Percentiles rank a stretch among this genome's conserved stretches.
Evolutionary conservation across 2,797 vertebrate species (phyloP).

Genomic region (Luscinia luscinia): DNA sequence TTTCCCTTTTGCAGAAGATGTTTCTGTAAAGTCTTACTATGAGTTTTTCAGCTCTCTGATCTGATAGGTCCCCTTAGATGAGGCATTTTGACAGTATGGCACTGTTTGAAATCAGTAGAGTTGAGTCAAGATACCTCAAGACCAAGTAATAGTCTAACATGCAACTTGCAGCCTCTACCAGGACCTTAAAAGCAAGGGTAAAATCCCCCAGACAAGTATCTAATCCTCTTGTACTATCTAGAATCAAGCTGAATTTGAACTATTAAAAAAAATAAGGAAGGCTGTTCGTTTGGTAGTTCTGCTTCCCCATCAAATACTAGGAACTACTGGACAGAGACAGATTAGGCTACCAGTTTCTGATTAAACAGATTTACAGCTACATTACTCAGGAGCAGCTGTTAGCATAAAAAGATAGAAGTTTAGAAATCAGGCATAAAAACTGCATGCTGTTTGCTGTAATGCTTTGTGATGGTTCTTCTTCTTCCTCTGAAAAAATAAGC

Average conservation of each 20-base stretch:
- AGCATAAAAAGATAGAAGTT: not conserved
- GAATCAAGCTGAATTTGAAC: not conserved
- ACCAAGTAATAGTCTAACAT: not conserved
- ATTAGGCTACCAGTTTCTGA: not conserved
- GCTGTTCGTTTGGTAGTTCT: not conserved
- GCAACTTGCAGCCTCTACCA: not conserved
- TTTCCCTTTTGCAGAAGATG: not conserved
- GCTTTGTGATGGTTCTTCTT: not conserved
- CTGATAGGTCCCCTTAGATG: fast-evolving
- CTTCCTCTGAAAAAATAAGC: not conserved
- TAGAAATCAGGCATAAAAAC: not conserved
- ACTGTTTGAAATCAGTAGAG: not conserved
- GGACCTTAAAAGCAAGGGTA: not conserved
- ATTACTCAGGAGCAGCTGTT: not conserved
- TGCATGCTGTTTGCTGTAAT: not conserved
- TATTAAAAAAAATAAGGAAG: not conserved
- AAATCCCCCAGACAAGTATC: not conserved
- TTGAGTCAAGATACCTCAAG: not conserved
- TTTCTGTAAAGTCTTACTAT: not conserved
- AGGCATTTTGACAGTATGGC: not conserved
- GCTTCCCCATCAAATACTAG: not conserved
- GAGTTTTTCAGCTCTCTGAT: not conserved
- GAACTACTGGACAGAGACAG: not conserved
- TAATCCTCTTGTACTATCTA: not conserved
- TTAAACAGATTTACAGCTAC: not conserved